A percentile compares a stretch with the other conserved stretches of the same genome.
These are phyloP conservation scores for Clanis bilineata DNA, from an alignment of 2,888 invertebrate genomes.

Conservation along the genomic window DNA sequence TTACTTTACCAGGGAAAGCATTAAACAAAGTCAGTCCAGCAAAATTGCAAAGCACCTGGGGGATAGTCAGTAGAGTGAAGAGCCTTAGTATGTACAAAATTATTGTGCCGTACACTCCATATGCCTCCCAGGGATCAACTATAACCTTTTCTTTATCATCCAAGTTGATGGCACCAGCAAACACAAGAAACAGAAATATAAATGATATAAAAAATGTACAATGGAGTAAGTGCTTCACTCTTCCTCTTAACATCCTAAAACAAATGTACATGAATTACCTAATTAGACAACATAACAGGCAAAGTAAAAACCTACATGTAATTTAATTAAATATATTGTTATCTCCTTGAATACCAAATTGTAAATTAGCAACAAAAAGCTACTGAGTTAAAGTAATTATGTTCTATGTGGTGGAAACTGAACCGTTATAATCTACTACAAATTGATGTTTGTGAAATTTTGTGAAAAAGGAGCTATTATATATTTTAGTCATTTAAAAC, in stretches of 20 bases:
- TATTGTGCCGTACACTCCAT: slow-evolving; percentile 89
- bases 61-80: slow-evolving; percentile 92
- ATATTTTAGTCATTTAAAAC: too few species aligned
- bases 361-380: too few species aligned
- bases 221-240: slow-evolving; percentile 90
- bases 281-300: neutral
- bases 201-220: slow-evolving; percentile 88
- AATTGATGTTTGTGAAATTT: too few species aligned
- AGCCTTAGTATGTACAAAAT: slow-evolving; percentile 90
- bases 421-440: too few species aligned
- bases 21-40: slow-evolving; percentile 94
- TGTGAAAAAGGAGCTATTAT: too few species aligned
- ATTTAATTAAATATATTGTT: too few species aligned
- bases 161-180: slow-evolving; percentile 84
- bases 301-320: too few species aligned
- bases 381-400: too few species aligned
- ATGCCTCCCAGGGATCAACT: slow-evolving; percentile 91
- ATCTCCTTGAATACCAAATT: too few species aligned
- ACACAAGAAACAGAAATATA: slow-evolving; percentile 88
- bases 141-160: slow-evolving; percentile 80
- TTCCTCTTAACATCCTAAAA: slow-evolving; percentile 84
- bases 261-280: slow-evolving; percentile 26
- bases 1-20: slow-evolving; percentile 96
- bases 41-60: slow-evolving; percentile 94
- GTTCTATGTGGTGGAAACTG: too few species aligned